phyloP scores from a whole-genome alignment of 2,113 vertebrate genomes.

The Forbesichthys agassizii region DNA sequence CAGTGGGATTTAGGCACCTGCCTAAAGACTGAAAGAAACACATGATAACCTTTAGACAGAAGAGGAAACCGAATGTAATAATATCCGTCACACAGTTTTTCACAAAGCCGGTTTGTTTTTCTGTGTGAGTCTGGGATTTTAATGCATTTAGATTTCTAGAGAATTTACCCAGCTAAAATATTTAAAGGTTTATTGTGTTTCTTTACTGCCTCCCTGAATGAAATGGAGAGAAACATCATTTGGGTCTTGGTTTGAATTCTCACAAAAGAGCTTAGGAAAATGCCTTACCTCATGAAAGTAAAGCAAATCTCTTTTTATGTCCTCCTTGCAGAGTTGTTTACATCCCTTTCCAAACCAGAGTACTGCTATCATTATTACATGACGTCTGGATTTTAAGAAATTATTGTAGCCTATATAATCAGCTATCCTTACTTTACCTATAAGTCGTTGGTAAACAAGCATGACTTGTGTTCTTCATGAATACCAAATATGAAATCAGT shows the following conservation, averaged over 20 bases:
- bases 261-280: background rate
- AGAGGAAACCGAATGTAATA: background rate
- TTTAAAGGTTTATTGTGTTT: background rate
- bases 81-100: conserved; percentile 8
- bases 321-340: background rate
- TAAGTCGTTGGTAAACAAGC: background rate
- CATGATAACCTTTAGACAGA: conserved; percentile 4
- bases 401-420: background rate
- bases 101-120: background rate
- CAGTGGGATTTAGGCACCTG: conserved; percentile 19
- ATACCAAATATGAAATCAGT: background rate
- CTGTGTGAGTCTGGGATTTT: too few species aligned
- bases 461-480: background rate
- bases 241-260: background rate
- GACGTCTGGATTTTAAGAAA: background rate
- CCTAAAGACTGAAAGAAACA: conserved; percentile 26
- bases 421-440: background rate
- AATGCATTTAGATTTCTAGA: too few species aligned
- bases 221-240: background rate
- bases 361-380: background rate
- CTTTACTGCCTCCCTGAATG: background rate
- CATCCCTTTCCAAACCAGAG: background rate
- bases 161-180: background rate
- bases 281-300: background rate
- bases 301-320: background rate